phyloP scores from a whole-genome alignment of 2,888 invertebrate genomes.

The Phortica okadai region DNA sequence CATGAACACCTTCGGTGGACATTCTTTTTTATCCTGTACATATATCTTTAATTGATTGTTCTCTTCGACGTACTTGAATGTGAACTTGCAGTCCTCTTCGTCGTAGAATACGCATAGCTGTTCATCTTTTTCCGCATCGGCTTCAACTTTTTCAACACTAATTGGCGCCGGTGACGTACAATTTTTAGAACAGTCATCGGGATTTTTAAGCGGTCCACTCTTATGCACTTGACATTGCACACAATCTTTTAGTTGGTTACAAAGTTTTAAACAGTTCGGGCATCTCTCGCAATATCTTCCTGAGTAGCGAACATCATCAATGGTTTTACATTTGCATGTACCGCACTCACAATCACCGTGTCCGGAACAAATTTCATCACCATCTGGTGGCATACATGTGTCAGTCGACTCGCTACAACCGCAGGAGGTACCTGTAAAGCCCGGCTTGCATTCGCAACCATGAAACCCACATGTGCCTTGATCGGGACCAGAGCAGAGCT shows the following conservation, averaged over 20 bases:
- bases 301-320: constrained; percentile 84
- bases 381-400: constrained; percentile 85
- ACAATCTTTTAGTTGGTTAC: constrained; percentile 93
- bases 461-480: constrained; percentile 94
- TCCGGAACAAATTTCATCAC: constrained; percentile 85
- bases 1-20: constrained; percentile 88
- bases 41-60: constrained; percentile 82
- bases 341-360: constrained; percentile 95
- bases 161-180: constrained; percentile 83
- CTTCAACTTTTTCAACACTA: constrained; percentile 78
- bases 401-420: constrained; percentile 87
- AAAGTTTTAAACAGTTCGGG: constrained; percentile 94
- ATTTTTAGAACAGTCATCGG: constrained; percentile 77
- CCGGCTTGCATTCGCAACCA: constrained; percentile 86
- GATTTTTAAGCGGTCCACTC: constrained; percentile 81
- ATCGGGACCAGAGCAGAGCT: constrained; percentile 86
- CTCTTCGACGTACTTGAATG: constrained; percentile 91
- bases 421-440: constrained; percentile 91
- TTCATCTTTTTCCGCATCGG: constrained; percentile 87
- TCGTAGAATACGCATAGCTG: constrained; percentile 89
- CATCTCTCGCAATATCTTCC: constrained; percentile 95
- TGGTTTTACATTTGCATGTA: constrained; percentile 84
- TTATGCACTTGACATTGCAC: constrained; percentile 95
- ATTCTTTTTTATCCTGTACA: constrained; percentile 90
- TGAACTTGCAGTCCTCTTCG: constrained; percentile 93